Conservation (phyloP, 2,888 invertebrate species). For the Rotaria macrura region DNA sequence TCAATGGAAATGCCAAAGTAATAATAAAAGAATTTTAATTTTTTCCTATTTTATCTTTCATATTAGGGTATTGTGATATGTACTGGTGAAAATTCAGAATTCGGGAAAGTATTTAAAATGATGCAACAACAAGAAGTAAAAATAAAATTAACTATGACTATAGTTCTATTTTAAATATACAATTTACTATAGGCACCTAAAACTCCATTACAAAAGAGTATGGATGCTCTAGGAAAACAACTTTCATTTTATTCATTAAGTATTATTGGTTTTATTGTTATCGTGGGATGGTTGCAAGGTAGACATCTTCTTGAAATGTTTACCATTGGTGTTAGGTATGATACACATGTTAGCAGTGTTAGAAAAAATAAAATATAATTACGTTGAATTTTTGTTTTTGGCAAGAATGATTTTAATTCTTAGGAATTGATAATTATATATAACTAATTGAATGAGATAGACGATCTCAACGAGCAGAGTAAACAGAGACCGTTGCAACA, state of each 20-base stretch:
- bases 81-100: slow-evolving; percentile 89
- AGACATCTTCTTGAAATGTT: slow-evolving; percentile 90
- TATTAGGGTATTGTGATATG: slow-evolving; percentile 75
- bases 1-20: slow-evolving; percentile 70
- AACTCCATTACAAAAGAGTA: slow-evolving; percentile 89
- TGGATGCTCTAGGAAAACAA: slow-evolving; percentile 92
- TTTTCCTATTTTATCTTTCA: neutral
- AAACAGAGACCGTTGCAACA: too few relatives aligned
- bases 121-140: slow-evolving; percentile 82
- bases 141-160: neutral
- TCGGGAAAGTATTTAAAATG: slow-evolving; percentile 96
- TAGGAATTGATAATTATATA: too few relatives aligned
- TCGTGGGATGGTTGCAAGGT: slow-evolving; percentile 89
- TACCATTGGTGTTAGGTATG: slow-evolving; percentile 82
- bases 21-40: neutral
- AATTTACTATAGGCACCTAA: slow-evolving; percentile 64
- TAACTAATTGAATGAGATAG: too few relatives aligned
- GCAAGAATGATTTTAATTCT: too few relatives aligned
- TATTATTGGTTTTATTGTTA: slow-evolving; percentile 89
- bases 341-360: too few relatives aligned
- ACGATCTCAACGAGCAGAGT: too few relatives aligned
- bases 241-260: slow-evolving; percentile 90
- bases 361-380: too few relatives aligned
- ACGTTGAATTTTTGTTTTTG: slow-evolving; percentile 24
- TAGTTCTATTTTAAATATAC: too few relatives aligned